Conservation (phyloP, 2,888 invertebrate genomes). For the Lithophane socia region DNA sequence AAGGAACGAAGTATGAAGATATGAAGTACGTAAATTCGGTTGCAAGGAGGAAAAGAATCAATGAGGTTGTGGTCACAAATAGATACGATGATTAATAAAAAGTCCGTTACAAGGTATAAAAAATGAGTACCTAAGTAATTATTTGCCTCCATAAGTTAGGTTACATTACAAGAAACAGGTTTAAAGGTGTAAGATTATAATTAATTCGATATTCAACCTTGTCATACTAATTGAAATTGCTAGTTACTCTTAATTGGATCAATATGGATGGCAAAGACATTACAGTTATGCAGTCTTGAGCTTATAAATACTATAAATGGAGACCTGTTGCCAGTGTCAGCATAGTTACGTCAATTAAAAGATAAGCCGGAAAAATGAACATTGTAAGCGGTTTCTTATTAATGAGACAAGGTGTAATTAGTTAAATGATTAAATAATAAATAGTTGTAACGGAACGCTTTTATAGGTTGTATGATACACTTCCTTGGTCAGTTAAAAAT, state of each 20-base stretch:
- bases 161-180: slow-evolving; percentile 39
- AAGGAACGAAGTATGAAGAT: background rate
- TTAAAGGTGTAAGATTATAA: slow-evolving; percentile 28
- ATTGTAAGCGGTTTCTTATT: slow-evolving; percentile 42
- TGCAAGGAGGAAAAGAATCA: rapidly evolving
- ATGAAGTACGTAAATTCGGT: background rate
- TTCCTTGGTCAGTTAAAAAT: slow-evolving; percentile 31
- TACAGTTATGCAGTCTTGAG: slow-evolving; percentile 18
- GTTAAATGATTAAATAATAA: background rate
- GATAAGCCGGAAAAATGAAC: slow-evolving; percentile 26
- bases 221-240: slow-evolving; percentile 61
- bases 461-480: slow-evolving; percentile 22
- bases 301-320: slow-evolving; percentile 24
- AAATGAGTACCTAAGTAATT: slow-evolving; percentile 18
- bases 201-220: slow-evolving; percentile 55
- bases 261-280: slow-evolving; percentile 38
- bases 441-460: slow-evolving; percentile 45
- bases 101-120: background rate
- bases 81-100: background rate
- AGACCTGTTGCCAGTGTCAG: slow-evolving; percentile 17
- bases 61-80: background rate
- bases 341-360: slow-evolving; percentile 34
- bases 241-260: slow-evolving; percentile 54
- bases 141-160: background rate
- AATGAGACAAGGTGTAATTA: slow-evolving; percentile 23